Base-by-base conservation (phyloP, 30 jellyfish, hydroid and myxozoan species). In the Sanderia malayensis region DNA sequence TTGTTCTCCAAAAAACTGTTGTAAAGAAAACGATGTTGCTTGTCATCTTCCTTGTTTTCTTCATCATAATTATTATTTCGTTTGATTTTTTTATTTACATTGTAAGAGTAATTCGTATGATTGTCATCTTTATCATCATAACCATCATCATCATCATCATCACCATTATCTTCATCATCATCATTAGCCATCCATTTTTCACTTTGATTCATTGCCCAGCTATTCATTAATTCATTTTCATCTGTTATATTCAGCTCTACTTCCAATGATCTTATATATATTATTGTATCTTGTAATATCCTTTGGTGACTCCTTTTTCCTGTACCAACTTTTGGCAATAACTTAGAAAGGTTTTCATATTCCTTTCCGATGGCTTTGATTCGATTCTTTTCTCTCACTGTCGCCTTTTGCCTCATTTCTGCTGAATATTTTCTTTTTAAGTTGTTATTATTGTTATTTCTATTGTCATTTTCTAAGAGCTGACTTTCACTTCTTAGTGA, bases 321-420 rank as follows among this genome's bases (percentile, higher is more conserved):
- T 10, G 52, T 37, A 2, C 46, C 52, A 17, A 58, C 41, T 20
- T 44, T 46, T 31, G 88, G 88, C 53, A 76, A 29, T 31, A 76
- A 21, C 30, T 76, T 57, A 2, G 76, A 61, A 24, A 76, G 61
- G 4, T 63, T 26, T 25, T 63, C 24, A 44, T 61, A 76, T 21
- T 63, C 88, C 25, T 65, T 49, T 64, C 88, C 88, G 31, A 76
- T 76, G 3, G 88, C 88, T 41, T 67, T 64, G 28, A 76, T 76
- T 46, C 88, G 45, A 31, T 76, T 76, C 62, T 76, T 76, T 31
- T 73, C 84, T 46, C 93, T 49, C 7, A 82, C 46, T 9, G 94
- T 82, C 31, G 94, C 94, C 47, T 82, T 82, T 24, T 71, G 86
- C 27, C 94, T 62, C 94, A 82, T 82, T 61, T 71, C 94, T 6